These are phyloP conservation scores for Pipistrellus nathusii DNA, from an alignment of 2,797 vertebrate genomes.

Conservation along the genomic window DNA sequence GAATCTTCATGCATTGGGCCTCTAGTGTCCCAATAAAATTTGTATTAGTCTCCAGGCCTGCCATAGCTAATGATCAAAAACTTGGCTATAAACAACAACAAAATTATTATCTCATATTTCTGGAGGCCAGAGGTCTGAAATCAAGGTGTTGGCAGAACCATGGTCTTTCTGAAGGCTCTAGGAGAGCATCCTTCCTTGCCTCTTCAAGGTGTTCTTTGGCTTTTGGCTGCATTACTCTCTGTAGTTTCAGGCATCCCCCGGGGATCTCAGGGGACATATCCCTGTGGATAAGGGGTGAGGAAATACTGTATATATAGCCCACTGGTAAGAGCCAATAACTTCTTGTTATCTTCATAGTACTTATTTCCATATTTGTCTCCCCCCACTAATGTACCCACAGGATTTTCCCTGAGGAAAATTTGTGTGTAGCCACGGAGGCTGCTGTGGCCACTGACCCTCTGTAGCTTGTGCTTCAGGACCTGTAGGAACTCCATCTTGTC, in stretches of 20 bases:
- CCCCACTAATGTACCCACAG: conserved; percentile 92
- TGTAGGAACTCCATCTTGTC: neutral
- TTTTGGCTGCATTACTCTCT: neutral
- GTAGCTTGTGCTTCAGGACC: neutral
- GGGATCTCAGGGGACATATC: neutral
- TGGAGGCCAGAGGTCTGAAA: neutral
- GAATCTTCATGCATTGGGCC: too few species aligned
- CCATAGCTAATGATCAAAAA: neutral
- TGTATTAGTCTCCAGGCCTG: neutral
- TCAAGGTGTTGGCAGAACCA: neutral
- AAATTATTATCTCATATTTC: neutral
- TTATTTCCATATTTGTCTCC: conserved; percentile 97
- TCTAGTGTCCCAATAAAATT: neutral
- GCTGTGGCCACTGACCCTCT: neutral
- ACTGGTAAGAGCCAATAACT: conserved; percentile 90
- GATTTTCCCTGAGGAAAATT: neutral
- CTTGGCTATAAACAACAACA: neutral
- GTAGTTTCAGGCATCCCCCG: neutral
- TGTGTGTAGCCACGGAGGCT: neutral
- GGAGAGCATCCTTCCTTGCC: neutral
- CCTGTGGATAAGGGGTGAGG: neutral
- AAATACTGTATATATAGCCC: neutral
- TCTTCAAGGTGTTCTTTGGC: neutral
- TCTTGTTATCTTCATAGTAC: conserved; percentile 94
- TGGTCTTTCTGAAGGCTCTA: neutral